phyloP scores from a whole-genome alignment of 2,797 vertebrate genomes.

The Podarcis lilfordi region DNA sequence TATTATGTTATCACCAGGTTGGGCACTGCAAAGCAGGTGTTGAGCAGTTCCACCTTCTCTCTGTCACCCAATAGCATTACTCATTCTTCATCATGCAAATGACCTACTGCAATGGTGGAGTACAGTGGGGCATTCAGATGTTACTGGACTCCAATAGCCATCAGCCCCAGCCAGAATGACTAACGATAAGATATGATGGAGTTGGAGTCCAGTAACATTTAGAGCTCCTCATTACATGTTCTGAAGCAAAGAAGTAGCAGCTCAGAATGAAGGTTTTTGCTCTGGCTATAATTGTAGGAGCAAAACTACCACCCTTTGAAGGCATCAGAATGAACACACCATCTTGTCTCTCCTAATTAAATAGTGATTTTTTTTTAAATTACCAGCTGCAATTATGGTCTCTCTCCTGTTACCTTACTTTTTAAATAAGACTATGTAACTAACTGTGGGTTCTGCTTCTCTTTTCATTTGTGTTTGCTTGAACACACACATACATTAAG shows the following conservation, averaged over 20 bases:
- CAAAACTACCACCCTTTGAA: not conserved
- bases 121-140: no score
- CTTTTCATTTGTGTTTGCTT: slow-evolving; percentile 43
- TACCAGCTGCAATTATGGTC: slow-evolving; percentile 25
- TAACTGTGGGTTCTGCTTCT: slow-evolving; percentile 31
- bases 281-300: not conserved
- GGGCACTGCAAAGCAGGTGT: no score
- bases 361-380: slow-evolving; percentile 39
- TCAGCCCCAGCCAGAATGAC: no score
- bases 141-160: no score
- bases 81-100: no score
- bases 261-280: not conserved
- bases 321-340: not conserved
- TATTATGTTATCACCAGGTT: no score
- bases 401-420: slow-evolving; percentile 39
- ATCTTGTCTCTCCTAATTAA: slow-evolving; percentile 36
- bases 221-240: not conserved
- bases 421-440: slow-evolving; percentile 19
- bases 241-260: no score
- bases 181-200: no score
- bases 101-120: no score
- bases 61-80: no score
- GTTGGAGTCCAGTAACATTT: not conserved
- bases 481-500: slow-evolving; percentile 9
- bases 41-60: no score